A percentile compares a stretch with the other conserved stretches of the same genome.
Conservation (phyloP, 2,113 vertebrate species). For the Rhynchomys soricoides region DNA sequence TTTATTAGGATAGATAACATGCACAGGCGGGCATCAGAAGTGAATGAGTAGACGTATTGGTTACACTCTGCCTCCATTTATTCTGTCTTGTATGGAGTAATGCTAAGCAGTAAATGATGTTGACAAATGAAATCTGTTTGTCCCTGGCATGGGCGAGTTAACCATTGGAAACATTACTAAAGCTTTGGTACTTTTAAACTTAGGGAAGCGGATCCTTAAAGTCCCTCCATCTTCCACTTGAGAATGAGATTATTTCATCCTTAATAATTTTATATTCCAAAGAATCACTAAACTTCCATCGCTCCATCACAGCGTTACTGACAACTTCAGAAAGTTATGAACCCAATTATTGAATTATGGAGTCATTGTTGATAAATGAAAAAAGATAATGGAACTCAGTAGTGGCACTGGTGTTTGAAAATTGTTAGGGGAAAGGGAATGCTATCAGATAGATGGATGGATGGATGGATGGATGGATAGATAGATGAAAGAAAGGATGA, state of each 20-base stretch:
- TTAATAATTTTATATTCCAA: constrained; percentile 22
- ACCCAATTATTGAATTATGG: neutral
- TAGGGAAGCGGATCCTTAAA: neutral
- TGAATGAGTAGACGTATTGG: constrained; percentile 48
- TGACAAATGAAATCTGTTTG: constrained; percentile 66
- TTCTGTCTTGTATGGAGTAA: neutral
- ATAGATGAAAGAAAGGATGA: neutral
- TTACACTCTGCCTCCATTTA: neutral
- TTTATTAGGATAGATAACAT: constrained; percentile 42
- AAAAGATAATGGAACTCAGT: neutral
- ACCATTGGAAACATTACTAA: constrained; percentile 33
- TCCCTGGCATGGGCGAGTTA: constrained; percentile 54
- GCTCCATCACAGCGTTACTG: neutral
- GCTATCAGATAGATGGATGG: neutral
- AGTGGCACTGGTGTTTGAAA: neutral
- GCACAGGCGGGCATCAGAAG: constrained; percentile 62
- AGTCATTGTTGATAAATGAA: neutral
- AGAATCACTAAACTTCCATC: neutral
- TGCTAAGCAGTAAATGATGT: neutral
- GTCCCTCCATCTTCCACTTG: neutral
- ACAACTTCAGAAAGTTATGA: neutral
- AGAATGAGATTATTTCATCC: neutral
- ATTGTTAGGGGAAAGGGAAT: neutral
- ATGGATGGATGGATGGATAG: neutral
- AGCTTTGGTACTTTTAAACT: constrained; percentile 47